phyloP scores from a whole-genome alignment of 2,888 invertebrate species.

The Andrena camellia region DNA sequence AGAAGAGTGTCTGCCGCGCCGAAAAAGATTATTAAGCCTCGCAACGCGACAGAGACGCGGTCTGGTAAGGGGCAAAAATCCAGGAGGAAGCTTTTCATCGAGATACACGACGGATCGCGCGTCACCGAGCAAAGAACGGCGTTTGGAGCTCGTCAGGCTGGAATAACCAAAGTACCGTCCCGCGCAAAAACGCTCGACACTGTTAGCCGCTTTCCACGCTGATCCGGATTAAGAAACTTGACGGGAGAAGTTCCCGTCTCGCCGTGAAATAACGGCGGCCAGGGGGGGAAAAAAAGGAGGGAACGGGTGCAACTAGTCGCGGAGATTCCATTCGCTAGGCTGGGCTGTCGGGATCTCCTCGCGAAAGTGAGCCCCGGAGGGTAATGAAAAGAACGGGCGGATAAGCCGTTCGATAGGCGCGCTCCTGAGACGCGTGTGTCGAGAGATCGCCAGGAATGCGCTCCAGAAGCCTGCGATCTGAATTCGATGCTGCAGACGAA shows the following conservation, averaged over 20 bases:
- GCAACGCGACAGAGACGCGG: constrained; percentile 12
- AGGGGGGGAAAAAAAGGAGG: constrained; percentile 15
- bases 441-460: constrained; percentile 51
- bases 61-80: constrained; percentile 17
- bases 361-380: constrained; percentile 76
- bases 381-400: constrained; percentile 75
- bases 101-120: constrained; percentile 45
- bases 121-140: constrained; percentile 52
- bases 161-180: constrained; percentile 63
- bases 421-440: constrained; percentile 55
- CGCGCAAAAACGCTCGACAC: constrained; percentile 72
- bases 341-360: constrained; percentile 63
- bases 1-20: neutral
- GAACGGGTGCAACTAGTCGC: constrained; percentile 29
- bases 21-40: constrained; percentile 25
- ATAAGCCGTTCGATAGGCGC: constrained; percentile 72
- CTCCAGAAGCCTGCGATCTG: constrained; percentile 39
- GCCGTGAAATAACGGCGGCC: constrained; percentile 38
- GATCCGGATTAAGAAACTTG: constrained; percentile 61
- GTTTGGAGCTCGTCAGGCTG: constrained; percentile 33
- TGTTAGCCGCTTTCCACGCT: constrained; percentile 59
- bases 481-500: constrained; percentile 35
- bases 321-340: constrained; percentile 66
- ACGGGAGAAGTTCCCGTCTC: constrained; percentile 52
- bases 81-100: constrained; percentile 12